Conservation (phyloP, 1,140 invertebrate genomes). For the Littorina saxatilis region DNA sequence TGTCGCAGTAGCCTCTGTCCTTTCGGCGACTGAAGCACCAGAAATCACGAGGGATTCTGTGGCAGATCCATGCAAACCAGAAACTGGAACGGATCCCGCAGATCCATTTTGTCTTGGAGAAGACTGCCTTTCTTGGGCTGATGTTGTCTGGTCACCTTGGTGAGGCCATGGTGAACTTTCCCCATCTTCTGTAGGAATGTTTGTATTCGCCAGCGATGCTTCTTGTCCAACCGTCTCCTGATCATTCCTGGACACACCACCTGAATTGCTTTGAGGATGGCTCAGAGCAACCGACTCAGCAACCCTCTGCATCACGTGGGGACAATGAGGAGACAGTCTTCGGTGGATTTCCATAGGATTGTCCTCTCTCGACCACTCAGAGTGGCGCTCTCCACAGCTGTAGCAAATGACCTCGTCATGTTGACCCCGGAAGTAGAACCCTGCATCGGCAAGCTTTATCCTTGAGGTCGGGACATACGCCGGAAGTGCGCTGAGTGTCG, state of each 20-base stretch:
- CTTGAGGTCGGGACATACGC: slow-evolving; percentile 12
- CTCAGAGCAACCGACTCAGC: neutral
- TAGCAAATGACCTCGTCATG: slow-evolving; percentile 41
- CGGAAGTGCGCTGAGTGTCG: slow-evolving; percentile 18
- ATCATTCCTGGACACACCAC: too few species aligned
- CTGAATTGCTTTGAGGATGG: too few species aligned
- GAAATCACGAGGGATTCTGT: too few species aligned
- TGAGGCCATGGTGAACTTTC: too few species aligned
- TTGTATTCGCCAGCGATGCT: neutral
- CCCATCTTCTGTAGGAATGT: neutral
- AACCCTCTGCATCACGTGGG: slow-evolving; percentile 8
- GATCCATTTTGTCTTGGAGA: too few species aligned
- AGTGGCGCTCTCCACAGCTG: slow-evolving; percentile 19
- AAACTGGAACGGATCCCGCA: too few species aligned
- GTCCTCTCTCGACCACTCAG: slow-evolving; percentile 6
- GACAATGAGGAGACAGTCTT: slow-evolving; percentile 30
- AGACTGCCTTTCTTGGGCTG: too few species aligned
- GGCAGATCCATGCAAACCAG: too few species aligned
- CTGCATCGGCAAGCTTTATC: slow-evolving; percentile 66
- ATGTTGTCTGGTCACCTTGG: too few species aligned
- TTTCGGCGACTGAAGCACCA: too few species aligned
- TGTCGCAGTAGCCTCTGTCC: too few species aligned
- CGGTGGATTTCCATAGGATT: slow-evolving; percentile 23
- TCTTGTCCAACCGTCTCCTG: too few species aligned
- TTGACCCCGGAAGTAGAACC: slow-evolving; percentile 89